Evolutionary conservation across 2,888 invertebrate species (phyloP).

Genomic region (Rhogogaster chlorosoma): DNA sequence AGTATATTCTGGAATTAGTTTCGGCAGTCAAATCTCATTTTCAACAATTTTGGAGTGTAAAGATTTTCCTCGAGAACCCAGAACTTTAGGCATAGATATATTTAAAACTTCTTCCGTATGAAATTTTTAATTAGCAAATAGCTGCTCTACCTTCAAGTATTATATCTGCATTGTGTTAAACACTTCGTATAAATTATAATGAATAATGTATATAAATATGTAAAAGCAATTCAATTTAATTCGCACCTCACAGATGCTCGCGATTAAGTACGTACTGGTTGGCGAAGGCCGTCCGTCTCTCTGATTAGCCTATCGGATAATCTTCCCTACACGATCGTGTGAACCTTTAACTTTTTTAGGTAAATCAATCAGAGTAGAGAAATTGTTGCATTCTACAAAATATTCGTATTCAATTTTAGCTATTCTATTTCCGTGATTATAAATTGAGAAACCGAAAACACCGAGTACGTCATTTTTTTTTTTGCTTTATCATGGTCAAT

Average conservation of each 20-base stretch:
- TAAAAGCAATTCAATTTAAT: neutral
- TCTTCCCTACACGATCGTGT: neutral
- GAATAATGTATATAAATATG: neutral
- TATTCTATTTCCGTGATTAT: neutral
- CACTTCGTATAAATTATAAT: neutral
- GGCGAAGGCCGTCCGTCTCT: neutral
- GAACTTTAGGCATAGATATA: neutral
- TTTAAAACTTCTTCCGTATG: neutral
- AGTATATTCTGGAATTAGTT: neutral
- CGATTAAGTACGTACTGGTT: conserved; percentile 16
- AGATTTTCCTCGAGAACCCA: neutral
- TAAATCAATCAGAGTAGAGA: neutral
- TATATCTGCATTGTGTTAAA: neutral
- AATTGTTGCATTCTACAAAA: neutral
- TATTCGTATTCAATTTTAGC: neutral
- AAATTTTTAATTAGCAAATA: neutral
- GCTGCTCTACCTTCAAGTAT: neutral
- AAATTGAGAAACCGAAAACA: neutral
- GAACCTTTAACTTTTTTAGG: neutral
- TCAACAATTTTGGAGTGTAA: neutral
- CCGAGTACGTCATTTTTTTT: neutral
- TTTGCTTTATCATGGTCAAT: neutral
- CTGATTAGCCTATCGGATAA: conserved; percentile 16
- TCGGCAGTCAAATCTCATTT: neutral
- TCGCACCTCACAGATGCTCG: conserved; percentile 13